A percentile compares a stretch with the other conserved stretches of the same genome.
These are phyloP conservation scores for Plecotus auritus DNA, from an alignment of 2,113 vertebrate species.

Conservation along the genomic window DNA sequence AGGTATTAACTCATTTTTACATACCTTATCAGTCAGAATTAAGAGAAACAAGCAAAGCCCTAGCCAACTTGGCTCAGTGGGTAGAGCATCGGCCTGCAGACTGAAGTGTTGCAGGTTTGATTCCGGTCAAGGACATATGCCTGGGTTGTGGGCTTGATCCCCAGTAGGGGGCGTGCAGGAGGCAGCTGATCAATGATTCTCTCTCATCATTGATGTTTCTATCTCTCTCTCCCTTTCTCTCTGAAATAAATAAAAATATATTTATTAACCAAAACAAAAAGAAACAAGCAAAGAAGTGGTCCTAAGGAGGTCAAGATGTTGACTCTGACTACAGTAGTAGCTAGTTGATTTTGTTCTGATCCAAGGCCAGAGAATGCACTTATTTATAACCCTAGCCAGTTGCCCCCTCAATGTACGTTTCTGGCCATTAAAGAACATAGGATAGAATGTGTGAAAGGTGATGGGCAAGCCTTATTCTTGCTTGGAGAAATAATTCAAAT, in stretches of 20 bases:
- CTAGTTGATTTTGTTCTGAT: background rate
- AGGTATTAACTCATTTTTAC: background rate
- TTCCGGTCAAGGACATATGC: too few relatives aligned
- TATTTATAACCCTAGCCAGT: background rate
- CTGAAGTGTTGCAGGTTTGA: too few relatives aligned
- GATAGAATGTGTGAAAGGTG: background rate
- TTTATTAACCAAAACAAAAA: too few relatives aligned
- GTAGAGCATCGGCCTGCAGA: too few relatives aligned
- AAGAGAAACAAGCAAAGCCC: background rate
- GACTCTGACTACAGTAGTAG: background rate
- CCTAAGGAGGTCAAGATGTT: background rate
- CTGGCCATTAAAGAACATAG: background rate
- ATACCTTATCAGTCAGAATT: background rate
- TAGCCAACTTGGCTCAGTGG: too few relatives aligned
- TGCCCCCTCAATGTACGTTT: background rate
- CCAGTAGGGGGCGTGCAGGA: too few relatives aligned
- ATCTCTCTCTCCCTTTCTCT: too few relatives aligned
- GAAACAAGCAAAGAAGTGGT: background rate
- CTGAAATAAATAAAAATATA: too few relatives aligned
- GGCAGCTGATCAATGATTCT: too few relatives aligned
- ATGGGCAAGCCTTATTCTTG: background rate
- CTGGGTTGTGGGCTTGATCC: too few relatives aligned
- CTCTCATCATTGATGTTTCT: too few relatives aligned
- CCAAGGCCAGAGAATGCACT: background rate
- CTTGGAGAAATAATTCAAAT: background rate